A percentile compares a stretch with the other conserved stretches of the same genome.
These are phyloP conservation scores for Solenopsis invicta DNA, from an alignment of 1,140 invertebrate genomes.

Conservation along the genomic window DNA sequence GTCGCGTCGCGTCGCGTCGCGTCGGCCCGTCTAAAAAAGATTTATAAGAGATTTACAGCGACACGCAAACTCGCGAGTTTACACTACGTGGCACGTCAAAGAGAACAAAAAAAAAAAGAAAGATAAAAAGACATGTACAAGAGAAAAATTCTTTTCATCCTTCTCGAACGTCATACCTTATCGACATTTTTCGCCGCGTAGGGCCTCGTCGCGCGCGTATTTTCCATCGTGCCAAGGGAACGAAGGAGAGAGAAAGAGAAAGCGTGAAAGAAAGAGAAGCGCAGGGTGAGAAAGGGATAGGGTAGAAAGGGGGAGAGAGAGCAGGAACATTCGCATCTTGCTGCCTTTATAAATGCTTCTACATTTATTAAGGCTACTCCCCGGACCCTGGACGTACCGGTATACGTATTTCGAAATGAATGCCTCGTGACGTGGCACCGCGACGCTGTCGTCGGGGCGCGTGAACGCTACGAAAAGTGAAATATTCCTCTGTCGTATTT, in stretches of 20 bases:
- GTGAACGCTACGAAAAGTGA: conserved; percentile 85
- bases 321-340: conserved; percentile 78
- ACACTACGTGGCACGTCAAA: neutral
- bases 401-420: conserved; percentile 84
- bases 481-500: conserved; percentile 87
- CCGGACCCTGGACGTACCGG: conserved; percentile 72
- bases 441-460: conserved; percentile 85
- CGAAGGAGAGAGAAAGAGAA: neutral
- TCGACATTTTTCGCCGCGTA: conserved; percentile 64
- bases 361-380: conserved; percentile 86
- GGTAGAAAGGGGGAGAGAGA: conserved; percentile 4
- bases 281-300: neutral
- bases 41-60: conserved; percentile 47
- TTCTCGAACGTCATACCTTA: conserved; percentile 69
- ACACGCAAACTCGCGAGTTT: conserved; percentile 13
- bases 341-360: conserved; percentile 84
- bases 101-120: neutral
- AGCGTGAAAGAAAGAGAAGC: neutral
- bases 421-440: conserved; percentile 84
- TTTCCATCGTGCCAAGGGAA: conserved; percentile 51
- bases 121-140: neutral
- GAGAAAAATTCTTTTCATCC: conserved; percentile 49
- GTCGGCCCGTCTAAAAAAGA: conserved; percentile 13
- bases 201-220: conserved; percentile 47
- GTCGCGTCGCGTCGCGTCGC: no score